phyloP scores from a whole-genome alignment of 1,140 invertebrate species.

The Bathynomus jamesi region DNA sequence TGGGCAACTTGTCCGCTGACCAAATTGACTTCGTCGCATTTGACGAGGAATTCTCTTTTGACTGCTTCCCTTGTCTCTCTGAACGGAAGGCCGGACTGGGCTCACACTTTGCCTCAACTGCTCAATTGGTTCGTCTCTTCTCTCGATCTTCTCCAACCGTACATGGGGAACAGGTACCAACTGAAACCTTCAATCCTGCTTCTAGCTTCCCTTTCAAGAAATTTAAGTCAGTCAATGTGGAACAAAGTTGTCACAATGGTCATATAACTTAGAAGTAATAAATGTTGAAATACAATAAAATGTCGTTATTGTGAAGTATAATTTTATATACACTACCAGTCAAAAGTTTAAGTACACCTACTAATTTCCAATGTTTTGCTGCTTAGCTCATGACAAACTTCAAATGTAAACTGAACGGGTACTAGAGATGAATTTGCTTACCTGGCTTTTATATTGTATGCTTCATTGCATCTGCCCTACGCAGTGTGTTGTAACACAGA shows the following conservation, averaged over 20 bases:
- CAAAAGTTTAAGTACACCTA: too few species aligned
- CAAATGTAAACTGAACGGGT: too few species aligned
- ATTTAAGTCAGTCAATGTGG: conserved; percentile 30
- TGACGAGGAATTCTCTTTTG: conserved; percentile 23
- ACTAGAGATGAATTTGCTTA: too few species aligned
- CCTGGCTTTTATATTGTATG: too few species aligned
- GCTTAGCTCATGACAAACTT: too few species aligned
- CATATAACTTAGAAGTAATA: too few species aligned
- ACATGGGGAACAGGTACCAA: conserved; percentile 12
- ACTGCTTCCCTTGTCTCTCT: conserved; percentile 28
- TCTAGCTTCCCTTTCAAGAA: conserved; percentile 23
- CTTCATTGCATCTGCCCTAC: too few species aligned
- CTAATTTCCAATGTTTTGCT: too few species aligned
- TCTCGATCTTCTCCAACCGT: conserved; percentile 9
- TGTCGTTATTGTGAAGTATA: too few species aligned
- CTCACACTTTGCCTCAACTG: conserved; percentile 24
- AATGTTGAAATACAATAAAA: too few species aligned
- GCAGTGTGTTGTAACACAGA: too few species aligned
- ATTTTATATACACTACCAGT: too few species aligned
- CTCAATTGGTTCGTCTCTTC: conserved; percentile 32
- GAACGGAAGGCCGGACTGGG: conserved; percentile 22
- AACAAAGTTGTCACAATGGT: conserved; percentile 31
- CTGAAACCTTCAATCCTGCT: conserved; percentile 23
- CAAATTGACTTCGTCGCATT: conserved; percentile 11
- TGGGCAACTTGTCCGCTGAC: conserved; percentile 28